These are phyloP conservation scores for Rhynchopsitta pachyrhyncha DNA, from an alignment of 2,113 vertebrate genomes.

Conservation along the genomic window DNA sequence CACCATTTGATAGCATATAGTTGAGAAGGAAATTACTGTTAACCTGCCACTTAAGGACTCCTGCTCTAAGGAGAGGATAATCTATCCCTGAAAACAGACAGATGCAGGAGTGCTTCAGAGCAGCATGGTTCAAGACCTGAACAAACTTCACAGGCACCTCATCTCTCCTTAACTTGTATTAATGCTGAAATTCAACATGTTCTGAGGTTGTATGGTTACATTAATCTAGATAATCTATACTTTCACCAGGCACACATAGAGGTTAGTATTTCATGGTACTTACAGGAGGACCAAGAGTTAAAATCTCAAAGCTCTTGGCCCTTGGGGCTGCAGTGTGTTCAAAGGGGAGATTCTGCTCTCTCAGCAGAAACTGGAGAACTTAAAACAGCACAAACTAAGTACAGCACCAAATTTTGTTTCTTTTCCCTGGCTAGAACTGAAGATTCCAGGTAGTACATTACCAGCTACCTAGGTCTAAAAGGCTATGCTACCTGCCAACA, in stretches of 20 bases:
- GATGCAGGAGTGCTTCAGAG: neutral
- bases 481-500: neutral
- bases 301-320: neutral
- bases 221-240: neutral
- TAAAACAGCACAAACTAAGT: neutral
- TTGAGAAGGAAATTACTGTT: neutral
- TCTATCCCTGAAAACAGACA: neutral
- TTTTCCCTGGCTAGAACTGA: neutral
- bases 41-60: neutral
- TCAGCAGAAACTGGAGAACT: constrained; percentile 14
- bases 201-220: neutral
- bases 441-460: neutral
- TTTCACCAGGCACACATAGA: neutral
- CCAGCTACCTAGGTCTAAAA: neutral
- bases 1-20: neutral
- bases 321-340: neutral
- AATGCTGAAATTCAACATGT: neutral
- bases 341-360: neutral
- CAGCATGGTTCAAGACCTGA: neutral
- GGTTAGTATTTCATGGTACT: neutral
- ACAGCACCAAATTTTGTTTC: neutral
- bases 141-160: neutral
- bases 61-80: neutral
- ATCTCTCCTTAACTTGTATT: neutral
- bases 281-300: neutral